A percentile compares a stretch with the other conserved stretches of the same genome.
Evolutionary conservation across 2,113 vertebrate species (phyloP).

Genomic region (Neodontobutis hainanensis): DNA sequence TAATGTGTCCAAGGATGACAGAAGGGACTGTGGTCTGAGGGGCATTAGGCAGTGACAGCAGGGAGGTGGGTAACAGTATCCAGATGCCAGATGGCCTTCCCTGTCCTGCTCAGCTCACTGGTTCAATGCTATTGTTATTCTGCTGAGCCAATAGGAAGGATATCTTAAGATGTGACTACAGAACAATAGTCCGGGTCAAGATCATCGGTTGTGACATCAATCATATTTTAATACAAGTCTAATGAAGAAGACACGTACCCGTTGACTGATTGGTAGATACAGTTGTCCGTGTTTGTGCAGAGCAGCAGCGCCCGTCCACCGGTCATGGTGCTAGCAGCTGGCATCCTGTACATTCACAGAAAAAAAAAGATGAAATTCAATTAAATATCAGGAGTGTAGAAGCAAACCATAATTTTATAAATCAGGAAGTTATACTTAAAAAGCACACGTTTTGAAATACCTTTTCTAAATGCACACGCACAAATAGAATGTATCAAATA

Average conservation of each 20-base stretch:
- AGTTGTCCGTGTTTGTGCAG: constrained; percentile 84
- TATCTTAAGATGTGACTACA: constrained; percentile 11
- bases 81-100: constrained; percentile 51
- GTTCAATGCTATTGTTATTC: constrained; percentile 33
- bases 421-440: too few relatives aligned
- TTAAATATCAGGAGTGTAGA: too few relatives aligned
- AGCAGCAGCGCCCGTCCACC: constrained; percentile 80
- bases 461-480: too few relatives aligned
- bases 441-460: too few relatives aligned
- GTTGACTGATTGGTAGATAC: constrained; percentile 79
- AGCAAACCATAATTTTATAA: too few relatives aligned
- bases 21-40: constrained; percentile 39
- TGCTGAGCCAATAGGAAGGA: constrained; percentile 17
- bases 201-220: background rate
- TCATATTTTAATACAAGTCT: background rate
- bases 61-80: constrained; percentile 46
- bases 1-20: constrained; percentile 46
- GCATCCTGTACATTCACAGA: constrained; percentile 77
- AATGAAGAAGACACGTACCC: constrained; percentile 75
- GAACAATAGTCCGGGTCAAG: background rate
- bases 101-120: constrained; percentile 15
- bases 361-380: constrained; percentile 11
- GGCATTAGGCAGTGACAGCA: constrained; percentile 34
- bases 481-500: too few relatives aligned
- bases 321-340: constrained; percentile 91